Percentiles rank a stretch among this genome's conserved stretches.
Conservation (phyloP, 2,113 vertebrate genomes). For the Elephas maximus region DNA sequence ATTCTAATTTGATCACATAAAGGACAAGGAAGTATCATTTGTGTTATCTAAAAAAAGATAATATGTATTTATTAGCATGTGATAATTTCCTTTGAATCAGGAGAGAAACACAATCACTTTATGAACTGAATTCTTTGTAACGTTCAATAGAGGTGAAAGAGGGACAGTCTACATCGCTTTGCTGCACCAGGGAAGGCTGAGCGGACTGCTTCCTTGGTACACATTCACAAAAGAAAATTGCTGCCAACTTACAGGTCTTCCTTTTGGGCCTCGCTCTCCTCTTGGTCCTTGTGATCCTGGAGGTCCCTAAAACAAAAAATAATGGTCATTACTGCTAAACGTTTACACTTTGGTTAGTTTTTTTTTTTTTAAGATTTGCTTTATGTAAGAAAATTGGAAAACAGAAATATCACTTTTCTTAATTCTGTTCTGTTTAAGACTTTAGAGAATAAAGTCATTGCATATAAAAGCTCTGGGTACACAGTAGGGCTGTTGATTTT, state of each 20-base stretch:
- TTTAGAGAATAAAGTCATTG: neutral
- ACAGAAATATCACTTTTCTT: neutral
- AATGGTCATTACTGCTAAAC: neutral
- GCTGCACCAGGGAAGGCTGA: neutral
- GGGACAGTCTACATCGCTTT: neutral
- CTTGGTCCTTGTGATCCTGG: conserved; percentile 95
- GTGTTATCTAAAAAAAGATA: neutral
- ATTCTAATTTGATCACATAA: neutral
- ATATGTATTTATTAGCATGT: neutral
- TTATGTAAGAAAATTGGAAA: neutral
- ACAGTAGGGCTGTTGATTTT: neutral
- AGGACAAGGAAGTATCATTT: neutral
- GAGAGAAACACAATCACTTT: neutral
- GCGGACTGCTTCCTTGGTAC: rapidly evolving
- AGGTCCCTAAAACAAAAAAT: conserved; percentile 91
- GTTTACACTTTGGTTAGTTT: neutral
- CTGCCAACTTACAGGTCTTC: conserved; percentile 93
- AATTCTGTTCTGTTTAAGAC: neutral
- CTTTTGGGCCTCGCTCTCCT: conserved; percentile 95
- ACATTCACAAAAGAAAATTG: rapidly evolving
- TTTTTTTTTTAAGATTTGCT: neutral
- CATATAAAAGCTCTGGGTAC: neutral
- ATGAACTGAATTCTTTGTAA: neutral
- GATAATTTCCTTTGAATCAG: neutral
- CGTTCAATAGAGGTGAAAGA: neutral